Conservation (phyloP, 2,888 invertebrate species). For the Oegoconia quadripuncta region DNA sequence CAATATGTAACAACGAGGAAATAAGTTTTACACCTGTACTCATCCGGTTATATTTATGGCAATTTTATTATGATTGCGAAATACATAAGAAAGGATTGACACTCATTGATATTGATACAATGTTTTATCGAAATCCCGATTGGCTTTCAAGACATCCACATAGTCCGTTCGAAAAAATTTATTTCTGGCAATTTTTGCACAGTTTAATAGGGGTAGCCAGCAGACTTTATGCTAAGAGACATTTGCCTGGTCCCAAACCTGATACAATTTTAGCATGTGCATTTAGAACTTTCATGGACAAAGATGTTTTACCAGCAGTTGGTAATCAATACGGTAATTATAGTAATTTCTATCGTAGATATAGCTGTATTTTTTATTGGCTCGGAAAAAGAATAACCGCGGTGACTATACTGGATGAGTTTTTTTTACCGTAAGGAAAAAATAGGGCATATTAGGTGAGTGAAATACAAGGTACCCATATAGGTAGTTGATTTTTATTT, state of each 20-base stretch:
- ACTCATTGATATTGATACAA: constrained; percentile 71
- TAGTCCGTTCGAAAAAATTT: constrained; percentile 79
- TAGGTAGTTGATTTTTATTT: too few relatives aligned
- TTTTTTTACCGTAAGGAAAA: too few relatives aligned
- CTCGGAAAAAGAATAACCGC: too few relatives aligned
- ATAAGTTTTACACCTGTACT: constrained; percentile 61
- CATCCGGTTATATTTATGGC: constrained; percentile 79
- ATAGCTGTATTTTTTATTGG: too few relatives aligned
- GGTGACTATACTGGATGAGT: too few relatives aligned
- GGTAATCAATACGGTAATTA: constrained; percentile 58
- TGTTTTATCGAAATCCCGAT: constrained; percentile 65
- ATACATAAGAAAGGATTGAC: constrained; percentile 69
- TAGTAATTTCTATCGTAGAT: not conserved
- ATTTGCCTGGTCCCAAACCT: constrained; percentile 47
- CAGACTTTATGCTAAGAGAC: constrained; percentile 58
- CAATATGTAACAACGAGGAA: constrained; percentile 55
- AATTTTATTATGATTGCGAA: constrained; percentile 78
- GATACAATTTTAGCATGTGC: constrained; percentile 73
- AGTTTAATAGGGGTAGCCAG: constrained; percentile 73
- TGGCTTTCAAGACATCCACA: constrained; percentile 66
- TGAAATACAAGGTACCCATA: too few relatives aligned
- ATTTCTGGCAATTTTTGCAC: constrained; percentile 81
- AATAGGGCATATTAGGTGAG: too few relatives aligned
- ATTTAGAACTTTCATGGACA: constrained; percentile 73
- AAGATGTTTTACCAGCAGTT: constrained; percentile 59